A percentile compares a stretch with the other conserved stretches of the same genome.
Evolutionary conservation across 2,113 vertebrate genomes (phyloP).

Genomic region (Nycticryphes semicollaris): DNA sequence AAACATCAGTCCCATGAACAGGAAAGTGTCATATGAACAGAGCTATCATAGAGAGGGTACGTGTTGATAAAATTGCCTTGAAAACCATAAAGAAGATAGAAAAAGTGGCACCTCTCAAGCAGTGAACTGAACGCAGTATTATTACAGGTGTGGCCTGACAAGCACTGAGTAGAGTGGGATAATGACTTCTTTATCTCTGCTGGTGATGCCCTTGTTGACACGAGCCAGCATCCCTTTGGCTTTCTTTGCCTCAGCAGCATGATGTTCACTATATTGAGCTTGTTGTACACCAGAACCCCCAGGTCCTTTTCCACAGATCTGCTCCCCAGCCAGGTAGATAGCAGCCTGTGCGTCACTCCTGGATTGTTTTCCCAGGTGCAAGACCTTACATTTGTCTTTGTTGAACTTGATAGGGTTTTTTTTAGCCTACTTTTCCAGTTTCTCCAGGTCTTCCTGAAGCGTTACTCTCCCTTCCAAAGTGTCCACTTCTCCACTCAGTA

Average conservation of each 20-base stretch:
- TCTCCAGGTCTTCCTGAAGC: not conserved
- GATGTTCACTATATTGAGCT: not conserved
- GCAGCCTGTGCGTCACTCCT: not conserved
- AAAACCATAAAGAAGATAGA: not conserved
- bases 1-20: not conserved
- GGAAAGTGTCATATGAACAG: not conserved
- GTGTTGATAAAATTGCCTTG: not conserved
- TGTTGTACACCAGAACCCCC: not conserved
- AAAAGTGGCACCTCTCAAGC: not conserved
- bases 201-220: not conserved
- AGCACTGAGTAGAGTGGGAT: not conserved
- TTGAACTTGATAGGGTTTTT: not conserved
- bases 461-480: not conserved
- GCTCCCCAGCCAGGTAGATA: not conserved
- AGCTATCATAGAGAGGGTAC: fast-evolving
- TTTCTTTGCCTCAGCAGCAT: not conserved
- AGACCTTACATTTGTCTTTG: not conserved
- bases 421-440: not conserved
- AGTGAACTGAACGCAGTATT: not conserved
- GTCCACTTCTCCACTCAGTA: not conserved
- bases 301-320: not conserved
- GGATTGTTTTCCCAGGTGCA: not conserved
- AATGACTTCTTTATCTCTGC: not conserved
- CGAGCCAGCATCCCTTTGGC: not conserved
- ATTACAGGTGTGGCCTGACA: not conserved